Evolutionary conservation across 2,888 invertebrate species (phyloP).

Genomic region (Pterostichus madidus): DNA sequence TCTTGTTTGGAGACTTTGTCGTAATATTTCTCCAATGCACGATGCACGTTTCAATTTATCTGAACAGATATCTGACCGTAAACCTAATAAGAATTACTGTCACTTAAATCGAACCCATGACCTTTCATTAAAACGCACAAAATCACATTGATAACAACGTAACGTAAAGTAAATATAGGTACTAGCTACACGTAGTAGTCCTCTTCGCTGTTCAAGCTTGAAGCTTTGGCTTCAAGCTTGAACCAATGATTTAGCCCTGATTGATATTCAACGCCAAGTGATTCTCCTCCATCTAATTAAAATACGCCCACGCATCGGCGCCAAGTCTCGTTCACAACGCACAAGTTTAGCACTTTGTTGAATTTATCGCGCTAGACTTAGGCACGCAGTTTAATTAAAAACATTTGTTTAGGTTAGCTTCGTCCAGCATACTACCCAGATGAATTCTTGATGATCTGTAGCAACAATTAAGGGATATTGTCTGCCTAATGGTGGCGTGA

Average conservation of each 20-base stretch:
- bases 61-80: no score
- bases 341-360: slow-evolving; percentile 41
- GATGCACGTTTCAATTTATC: no score
- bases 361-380: slow-evolving; percentile 42
- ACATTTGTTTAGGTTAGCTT: slow-evolving; percentile 56
- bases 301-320: slow-evolving; percentile 50
- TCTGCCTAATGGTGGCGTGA: slow-evolving; percentile 31
- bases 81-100: neutral
- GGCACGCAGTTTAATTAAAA: slow-evolving; percentile 62
- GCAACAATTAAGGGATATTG: slow-evolving; percentile 55
- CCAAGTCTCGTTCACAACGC: slow-evolving; percentile 50
- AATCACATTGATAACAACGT: neutral
- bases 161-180: neutral
- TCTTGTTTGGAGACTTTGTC: no score
- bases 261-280: slow-evolving; percentile 54
- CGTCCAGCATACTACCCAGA: slow-evolving; percentile 13
- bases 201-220: neutral
- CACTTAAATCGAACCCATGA: neutral
- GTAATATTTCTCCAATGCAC: no score
- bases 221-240: neutral
- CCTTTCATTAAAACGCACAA: neutral
- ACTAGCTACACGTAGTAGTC: neutral
- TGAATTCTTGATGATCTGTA: slow-evolving; percentile 53
- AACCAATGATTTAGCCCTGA: slow-evolving; percentile 38
- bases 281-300: slow-evolving; percentile 54